Evolutionary conservation across 2,888 invertebrate genomes (phyloP).

Genomic region (Eupeodes luniger): DNA sequence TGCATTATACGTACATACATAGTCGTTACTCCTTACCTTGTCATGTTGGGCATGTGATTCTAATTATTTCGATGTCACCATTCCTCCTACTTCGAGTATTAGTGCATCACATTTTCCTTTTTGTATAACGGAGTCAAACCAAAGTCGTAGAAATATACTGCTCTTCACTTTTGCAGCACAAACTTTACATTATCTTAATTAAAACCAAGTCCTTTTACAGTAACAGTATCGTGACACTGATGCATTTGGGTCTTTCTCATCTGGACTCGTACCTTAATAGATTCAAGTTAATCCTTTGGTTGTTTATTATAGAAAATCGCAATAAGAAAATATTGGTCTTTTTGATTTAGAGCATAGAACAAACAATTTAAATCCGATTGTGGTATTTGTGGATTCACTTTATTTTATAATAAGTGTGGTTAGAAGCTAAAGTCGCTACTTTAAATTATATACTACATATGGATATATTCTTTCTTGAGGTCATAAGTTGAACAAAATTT

Average conservation of each 20-base stretch:
- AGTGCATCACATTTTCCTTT: background rate
- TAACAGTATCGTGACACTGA: background rate
- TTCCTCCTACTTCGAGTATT: background rate
- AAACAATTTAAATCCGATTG: conserved; percentile 29
- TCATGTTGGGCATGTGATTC: conserved; percentile 60
- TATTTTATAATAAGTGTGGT: background rate
- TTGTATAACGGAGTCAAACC: conserved; percentile 23
- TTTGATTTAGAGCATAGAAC: conserved; percentile 15
- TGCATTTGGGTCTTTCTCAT: background rate
- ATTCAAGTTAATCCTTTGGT: conserved; percentile 29
- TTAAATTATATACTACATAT: too few species aligned
- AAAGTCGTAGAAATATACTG: conserved; percentile 25
- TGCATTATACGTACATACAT: background rate
- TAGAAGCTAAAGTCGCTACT: background rate
- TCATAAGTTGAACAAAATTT: too few species aligned
- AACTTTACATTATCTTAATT: conserved; percentile 72
- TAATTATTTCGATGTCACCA: conserved; percentile 67
- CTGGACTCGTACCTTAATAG: background rate
- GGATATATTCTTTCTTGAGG: too few species aligned
- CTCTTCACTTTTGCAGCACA: background rate
- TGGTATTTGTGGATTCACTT: conserved; percentile 1
- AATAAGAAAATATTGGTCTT: conserved; percentile 29
- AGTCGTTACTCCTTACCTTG: conserved; percentile 37
- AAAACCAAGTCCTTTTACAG: conserved; percentile 43
- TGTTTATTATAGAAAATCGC: conserved; percentile 36